phyloP scores from a whole-genome alignment of 2,888 invertebrate species.

The Selenia dentaria region DNA sequence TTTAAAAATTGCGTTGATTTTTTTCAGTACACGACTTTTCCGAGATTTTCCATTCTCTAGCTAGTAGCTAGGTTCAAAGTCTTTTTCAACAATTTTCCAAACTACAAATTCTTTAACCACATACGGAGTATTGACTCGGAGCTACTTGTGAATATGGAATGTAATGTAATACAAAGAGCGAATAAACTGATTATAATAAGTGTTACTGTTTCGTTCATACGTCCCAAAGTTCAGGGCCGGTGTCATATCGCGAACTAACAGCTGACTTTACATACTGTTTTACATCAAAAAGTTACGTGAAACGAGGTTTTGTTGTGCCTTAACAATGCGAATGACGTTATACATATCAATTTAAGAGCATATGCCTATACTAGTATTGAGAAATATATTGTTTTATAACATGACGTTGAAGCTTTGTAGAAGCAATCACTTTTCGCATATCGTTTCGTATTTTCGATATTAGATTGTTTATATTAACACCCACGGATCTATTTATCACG shows the following conservation, averaged over 20 bases:
- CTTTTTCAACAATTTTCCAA: conserved; percentile 15
- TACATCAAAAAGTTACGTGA: conserved; percentile 27
- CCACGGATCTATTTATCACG: conserved; percentile 24
- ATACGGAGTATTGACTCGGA: conserved; percentile 10
- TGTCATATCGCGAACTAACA: conserved; percentile 53
- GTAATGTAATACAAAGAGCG: conserved; percentile 20
- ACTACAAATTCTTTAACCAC: conserved; percentile 10
- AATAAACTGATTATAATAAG: conserved; percentile 41
- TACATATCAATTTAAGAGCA: too few relatives aligned
- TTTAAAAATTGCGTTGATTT: conserved; percentile 39
- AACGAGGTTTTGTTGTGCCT: conserved; percentile 9
- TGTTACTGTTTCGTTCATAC: conserved; percentile 65
- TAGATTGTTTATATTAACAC: conserved; percentile 16
- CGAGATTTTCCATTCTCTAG: conserved; percentile 33
- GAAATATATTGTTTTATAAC: too few relatives aligned
- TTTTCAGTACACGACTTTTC: conserved; percentile 37
- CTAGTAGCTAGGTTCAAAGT: conserved; percentile 11
- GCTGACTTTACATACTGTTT: conserved; percentile 52
- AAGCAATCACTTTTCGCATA: conserved; percentile 7
- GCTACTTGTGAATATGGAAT: neutral
- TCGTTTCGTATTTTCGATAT: conserved; percentile 16
- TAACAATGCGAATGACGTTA: too few relatives aligned
- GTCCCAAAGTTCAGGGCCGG: conserved; percentile 60
- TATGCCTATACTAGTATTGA: too few relatives aligned
- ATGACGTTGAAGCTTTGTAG: conserved; percentile 4